Evolutionary conservation across 1,140 invertebrate genomes (phyloP), one percentile per base, ranked within the genome.

Genomic region (Leptinotarsa texana): DNA sequence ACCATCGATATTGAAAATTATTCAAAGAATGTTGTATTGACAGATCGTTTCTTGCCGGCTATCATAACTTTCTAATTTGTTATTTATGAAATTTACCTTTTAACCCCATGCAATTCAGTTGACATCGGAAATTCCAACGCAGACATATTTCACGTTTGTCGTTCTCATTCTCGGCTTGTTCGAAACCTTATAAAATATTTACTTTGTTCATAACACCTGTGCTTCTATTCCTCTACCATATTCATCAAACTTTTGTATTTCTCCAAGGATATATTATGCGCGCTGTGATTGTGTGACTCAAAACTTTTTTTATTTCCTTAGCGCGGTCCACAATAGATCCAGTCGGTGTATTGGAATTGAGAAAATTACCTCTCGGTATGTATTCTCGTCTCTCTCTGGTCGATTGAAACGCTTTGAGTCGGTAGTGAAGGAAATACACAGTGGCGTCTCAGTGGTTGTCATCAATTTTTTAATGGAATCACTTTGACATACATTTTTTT

Each of bases 201-300:
- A 42, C 49, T 24, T 68, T 61, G 42, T 57, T 6, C 66, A n/a
- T 5, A 67, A 78, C 77, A 78, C 77, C 77, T 78, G 77, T 76
- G 77, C 77, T 69, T 74, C 63, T 49, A 47, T 24, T 66, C 65
- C 69, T 68, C 63, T 76, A 69, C 71, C 75, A 71, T 78, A 78
- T 78, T 76, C 77, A 78, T 78, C 77, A 78, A 76, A 78, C 77
- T 75, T 71, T 78, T 78, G 77, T 78, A 74, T 76, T 76, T 69
- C 66, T 49, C 62, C 72, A 77, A 68, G 74, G 74, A 77, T 74
- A 77, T 77, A 73, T 63, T 18, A 72, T 22, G 18, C 57, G 57
- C 51, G 51, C 57, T 65, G 47, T 33, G 57, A 73, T 33, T 73
- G 62, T 72, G 61, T 66, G 71, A 73, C 71, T 47, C 24, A 66